Evolutionary conservation across 2,797 vertebrate species (phyloP).

Genomic region (Adelosebastes latens): DNA sequence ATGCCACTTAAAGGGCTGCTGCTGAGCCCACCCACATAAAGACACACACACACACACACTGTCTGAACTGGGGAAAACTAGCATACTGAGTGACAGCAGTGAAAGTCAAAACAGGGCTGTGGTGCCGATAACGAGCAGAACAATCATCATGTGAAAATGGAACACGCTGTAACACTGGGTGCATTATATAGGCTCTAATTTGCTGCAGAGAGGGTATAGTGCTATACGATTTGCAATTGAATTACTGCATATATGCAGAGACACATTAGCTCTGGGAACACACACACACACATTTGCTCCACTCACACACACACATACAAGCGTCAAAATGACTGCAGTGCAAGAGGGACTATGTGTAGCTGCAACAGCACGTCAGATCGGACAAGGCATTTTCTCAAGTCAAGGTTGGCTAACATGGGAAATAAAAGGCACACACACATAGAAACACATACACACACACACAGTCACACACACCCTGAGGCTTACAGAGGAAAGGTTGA

Average conservation of each 20-base stretch:
- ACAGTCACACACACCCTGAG: constrained; percentile 37
- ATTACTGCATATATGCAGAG: neutral
- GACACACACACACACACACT: neutral
- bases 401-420: constrained; percentile 29
- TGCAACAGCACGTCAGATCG: neutral
- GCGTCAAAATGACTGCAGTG: constrained; percentile 2
- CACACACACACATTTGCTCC: neutral
- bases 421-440: constrained; percentile 32
- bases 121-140: neutral
- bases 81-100: neutral
- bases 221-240: constrained; percentile 19
- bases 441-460: constrained; percentile 1
- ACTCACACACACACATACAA: neutral
- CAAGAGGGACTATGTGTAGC: constrained; percentile 14
- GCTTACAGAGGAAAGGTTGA: constrained; percentile 49
- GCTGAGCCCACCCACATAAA: neutral
- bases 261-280: neutral
- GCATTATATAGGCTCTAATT: neutral
- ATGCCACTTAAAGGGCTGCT: constrained; percentile 4
- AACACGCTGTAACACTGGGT: neutral
- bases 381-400: constrained; percentile 36
- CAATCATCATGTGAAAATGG: constrained; percentile 5
- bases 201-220: neutral
- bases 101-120: neutral
- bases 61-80: neutral